Base-by-base conservation (phyloP, 2,797 vertebrate genomes). In the Tokudaia muenninki region DNA sequence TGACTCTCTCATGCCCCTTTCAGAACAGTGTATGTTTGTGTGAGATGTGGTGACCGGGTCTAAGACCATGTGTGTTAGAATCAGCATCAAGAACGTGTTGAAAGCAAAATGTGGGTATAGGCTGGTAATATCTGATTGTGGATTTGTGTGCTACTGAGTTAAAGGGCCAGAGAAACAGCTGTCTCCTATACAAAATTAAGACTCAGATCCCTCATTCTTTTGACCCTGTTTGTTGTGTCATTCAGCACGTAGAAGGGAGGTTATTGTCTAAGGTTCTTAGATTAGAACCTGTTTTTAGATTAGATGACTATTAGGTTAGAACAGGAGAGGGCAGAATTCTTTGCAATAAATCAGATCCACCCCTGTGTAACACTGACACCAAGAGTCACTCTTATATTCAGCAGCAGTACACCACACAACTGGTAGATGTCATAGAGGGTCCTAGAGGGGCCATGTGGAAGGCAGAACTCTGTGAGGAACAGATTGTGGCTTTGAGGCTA, bases 401-500 rank as follows among this genome's bases (percentile, higher is more conserved):
- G 19, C 44, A 50, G 7, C 61, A 50, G 10, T 31, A 67, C 0
- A 50, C 19, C 41, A 67, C 6, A 47, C 44, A 52, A 70, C 29
- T 67, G 44, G 41, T 50, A 31, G 82, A 31, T 86, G 61, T 63
- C 61, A 86, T n/a, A 61, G 61, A 70, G 31, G 44, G 44, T 59
- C 31, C 65, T 41, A 12, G 52, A 74, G 86, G n/a, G 6, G 57
- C 41, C 52, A 11, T 0, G 0, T 16, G 31, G 65, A 78, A 37
- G n/a, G 37, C 65, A 41, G 87, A 11, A 3, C 9, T 0, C 22
- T 41, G 93, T 81, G 70, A 88, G 96, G 78, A 86, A 67, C 65
- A 83, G 93, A 0, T 1, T 31, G 94, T 75, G 98, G 94, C 94
- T 95, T 81, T 3, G 44, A 93, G n/a, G 74, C 63, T 4, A 83